Percentiles rank a stretch among this genome's conserved stretches.
These are phyloP conservation scores for rat (Rattus norvegicus) DNA, from an alignment of 2,113 vertebrate species.

Conservation along the genomic window GRCr8 NC_086019.1:93810501-93811000, in stretches of 20 bases:
- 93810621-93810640: background rate
- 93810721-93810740: background rate
- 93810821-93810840: too few relatives aligned
- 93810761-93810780: background rate
- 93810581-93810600: rapidly evolving
- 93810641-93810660: background rate
- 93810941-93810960: background rate
- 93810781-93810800: background rate
- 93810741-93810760: background rate
- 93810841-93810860: background rate
- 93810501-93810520: too few relatives aligned
- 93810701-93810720: background rate
- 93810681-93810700: background rate
- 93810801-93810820: background rate
- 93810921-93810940: background rate
- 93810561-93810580: background rate
- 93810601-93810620: background rate
- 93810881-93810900: background rate
- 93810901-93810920: too few relatives aligned
- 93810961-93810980: too few relatives aligned
- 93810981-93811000: background rate
- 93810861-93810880: background rate
- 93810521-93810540: background rate
- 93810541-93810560: background rate
- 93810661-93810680: background rate